A percentile compares a stretch with the other conserved stretches of the same genome.
These are phyloP conservation scores for Platysternon megacephalum DNA, from an alignment of 2,113 vertebrate genomes.

Conservation along the genomic window DNA sequence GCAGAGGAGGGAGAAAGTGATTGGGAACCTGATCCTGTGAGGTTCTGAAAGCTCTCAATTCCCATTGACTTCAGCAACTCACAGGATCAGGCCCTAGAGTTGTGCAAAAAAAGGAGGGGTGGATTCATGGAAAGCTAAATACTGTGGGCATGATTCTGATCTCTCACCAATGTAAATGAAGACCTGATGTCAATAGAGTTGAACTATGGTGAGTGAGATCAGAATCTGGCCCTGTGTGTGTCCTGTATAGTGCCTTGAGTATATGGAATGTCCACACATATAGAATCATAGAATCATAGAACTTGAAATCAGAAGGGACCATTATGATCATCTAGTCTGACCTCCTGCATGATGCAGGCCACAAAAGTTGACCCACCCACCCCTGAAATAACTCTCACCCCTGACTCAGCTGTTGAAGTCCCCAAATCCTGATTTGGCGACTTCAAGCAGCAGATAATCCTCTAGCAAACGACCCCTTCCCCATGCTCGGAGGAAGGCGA, in stretches of 20 bases:
- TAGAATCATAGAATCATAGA: too few relatives aligned
- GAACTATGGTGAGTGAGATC: not conserved
- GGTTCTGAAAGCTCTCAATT: not conserved
- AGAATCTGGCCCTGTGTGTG: not conserved
- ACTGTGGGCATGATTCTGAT: not conserved
- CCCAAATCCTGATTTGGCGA: too few relatives aligned
- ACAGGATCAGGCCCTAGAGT: not conserved
- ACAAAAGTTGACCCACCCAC: too few relatives aligned
- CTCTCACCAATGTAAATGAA: not conserved
- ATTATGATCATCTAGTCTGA: too few relatives aligned
- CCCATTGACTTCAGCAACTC: not conserved
- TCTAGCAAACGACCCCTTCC: too few relatives aligned
- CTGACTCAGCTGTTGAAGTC: too few relatives aligned
- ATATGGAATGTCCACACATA: not conserved
- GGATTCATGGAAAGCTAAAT: rapidly evolving
- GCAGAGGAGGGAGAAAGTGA: not conserved
- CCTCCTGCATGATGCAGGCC: too few relatives aligned
- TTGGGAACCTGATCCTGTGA: not conserved
- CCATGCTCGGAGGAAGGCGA: too few relatives aligned
- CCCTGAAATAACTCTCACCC: too few relatives aligned
- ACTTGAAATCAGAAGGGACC: too few relatives aligned
- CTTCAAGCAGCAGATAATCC: too few relatives aligned
- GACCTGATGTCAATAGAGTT: not conserved
- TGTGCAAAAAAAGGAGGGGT: not conserved
- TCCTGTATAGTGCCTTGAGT: not conserved